phyloP scores from a whole-genome alignment of 2,888 invertebrate genomes.

The Agrotis segetum region DNA sequence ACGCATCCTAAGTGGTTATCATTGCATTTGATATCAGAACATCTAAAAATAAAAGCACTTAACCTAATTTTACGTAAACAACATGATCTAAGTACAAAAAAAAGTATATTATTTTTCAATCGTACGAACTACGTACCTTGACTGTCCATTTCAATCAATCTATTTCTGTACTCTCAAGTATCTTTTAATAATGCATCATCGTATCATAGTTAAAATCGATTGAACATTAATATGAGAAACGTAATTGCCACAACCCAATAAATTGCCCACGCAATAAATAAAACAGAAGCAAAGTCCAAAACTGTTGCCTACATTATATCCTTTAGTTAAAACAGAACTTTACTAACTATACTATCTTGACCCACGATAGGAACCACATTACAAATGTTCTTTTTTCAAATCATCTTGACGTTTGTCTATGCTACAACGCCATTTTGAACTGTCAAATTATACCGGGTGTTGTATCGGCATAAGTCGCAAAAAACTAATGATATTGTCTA shows the following conservation, averaged over 20 bases:
- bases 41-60: not conserved
- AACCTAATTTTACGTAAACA: not conserved
- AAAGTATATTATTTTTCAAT: conserved; percentile 2
- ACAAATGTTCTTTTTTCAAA: not conserved
- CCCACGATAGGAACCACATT: not conserved
- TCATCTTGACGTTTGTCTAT: conserved; percentile 4
- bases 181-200: conserved; percentile 24
- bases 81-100: not conserved
- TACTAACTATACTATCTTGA: not conserved
- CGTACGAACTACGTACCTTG: conserved; percentile 7
- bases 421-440: not conserved
- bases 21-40: conserved; percentile 13
- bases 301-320: conserved; percentile 26
- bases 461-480: conserved; percentile 4
- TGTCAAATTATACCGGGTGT: conserved; percentile 20
- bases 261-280: conserved; percentile 45
- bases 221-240: conserved; percentile 6
- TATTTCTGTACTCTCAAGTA: conserved; percentile 16
- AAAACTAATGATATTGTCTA: conserved; percentile 33
- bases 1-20: not conserved
- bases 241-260: conserved; percentile 34
- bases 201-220: conserved; percentile 5
- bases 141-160: conserved; percentile 37
- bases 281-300: conserved; percentile 42
- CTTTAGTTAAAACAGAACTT: conserved; percentile 23